A percentile compares a stretch with the other conserved stretches of the same genome.
Conservation (phyloP, 1,140 invertebrate species). For the Tribolium castaneum region DNA sequence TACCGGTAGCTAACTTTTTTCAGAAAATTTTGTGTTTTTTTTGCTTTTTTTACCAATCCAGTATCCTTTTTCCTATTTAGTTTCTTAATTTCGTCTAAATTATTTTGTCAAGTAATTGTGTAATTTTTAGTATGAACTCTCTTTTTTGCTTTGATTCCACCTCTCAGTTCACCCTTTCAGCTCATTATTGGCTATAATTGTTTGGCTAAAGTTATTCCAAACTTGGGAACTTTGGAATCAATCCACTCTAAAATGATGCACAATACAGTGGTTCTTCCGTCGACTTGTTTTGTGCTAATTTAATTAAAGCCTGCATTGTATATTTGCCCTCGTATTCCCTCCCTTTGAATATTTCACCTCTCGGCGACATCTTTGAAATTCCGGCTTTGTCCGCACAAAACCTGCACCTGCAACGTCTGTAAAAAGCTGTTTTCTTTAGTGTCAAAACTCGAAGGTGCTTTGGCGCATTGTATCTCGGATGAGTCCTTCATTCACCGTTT, state of each 20-base stretch:
- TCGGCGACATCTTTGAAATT: background rate
- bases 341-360: constrained; percentile 17
- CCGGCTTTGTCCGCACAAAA: constrained; percentile 10
- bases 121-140: no score
- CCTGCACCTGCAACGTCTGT: constrained; percentile 8
- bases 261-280: constrained; percentile 12
- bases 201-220: constrained; percentile 37
- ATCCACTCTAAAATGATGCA: constrained; percentile 43
- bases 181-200: constrained; percentile 46
- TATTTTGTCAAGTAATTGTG: no score
- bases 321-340: constrained; percentile 6
- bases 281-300: constrained; percentile 23
- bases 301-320: constrained; percentile 9
- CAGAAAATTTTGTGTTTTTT: no score
- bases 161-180: constrained; percentile 1
- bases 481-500: constrained; percentile 45
- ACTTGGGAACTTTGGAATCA: constrained; percentile 38
- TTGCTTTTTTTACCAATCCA: no score
- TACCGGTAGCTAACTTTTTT: no score
- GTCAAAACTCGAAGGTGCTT: background rate
- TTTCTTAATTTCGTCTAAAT: no score
- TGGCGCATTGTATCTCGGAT: constrained; percentile 9
- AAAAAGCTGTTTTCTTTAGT: constrained; percentile 16
- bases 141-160: background rate
- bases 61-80: no score